These are phyloP conservation scores for Uropsilus gracilis DNA, from an alignment of 2,113 vertebrate genomes.

Conservation along the genomic window DNA sequence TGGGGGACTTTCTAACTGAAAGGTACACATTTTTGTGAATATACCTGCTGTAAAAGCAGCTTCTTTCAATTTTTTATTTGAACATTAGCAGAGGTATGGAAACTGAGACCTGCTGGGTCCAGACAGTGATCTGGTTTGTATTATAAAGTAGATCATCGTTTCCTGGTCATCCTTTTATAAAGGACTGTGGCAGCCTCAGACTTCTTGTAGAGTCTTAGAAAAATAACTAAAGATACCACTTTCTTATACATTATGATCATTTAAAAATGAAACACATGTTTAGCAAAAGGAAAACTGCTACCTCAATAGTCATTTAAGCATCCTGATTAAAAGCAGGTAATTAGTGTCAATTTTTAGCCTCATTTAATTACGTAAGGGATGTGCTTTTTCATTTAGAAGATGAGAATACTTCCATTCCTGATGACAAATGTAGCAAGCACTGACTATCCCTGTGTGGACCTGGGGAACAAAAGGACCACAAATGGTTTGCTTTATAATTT, in stretches of 20 bases:
- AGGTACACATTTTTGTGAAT: background rate
- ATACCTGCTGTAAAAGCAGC: background rate
- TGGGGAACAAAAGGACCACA: background rate
- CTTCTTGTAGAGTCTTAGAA: background rate
- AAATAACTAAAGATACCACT: constrained; percentile 22
- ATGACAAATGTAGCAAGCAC: constrained; percentile 21
- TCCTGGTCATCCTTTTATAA: constrained; percentile 19
- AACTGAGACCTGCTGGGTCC: background rate
- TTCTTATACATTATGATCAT: constrained; percentile 1
- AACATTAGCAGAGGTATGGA: background rate
- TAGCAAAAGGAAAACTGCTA: constrained; percentile 52
- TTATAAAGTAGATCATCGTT: background rate
- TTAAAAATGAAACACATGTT: constrained; percentile 55
- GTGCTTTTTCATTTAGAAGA: constrained; percentile 40
- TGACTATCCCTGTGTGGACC: background rate
- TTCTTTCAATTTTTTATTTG: background rate
- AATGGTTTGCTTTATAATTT: background rate
- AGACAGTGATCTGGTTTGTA: constrained; percentile 32
- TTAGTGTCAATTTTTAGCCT: constrained; percentile 60
- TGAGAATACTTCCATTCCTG: constrained; percentile 21
- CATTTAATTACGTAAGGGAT: constrained; percentile 27
- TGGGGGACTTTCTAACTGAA: background rate
- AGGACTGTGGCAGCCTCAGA: background rate
- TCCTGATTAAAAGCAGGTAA: constrained; percentile 63
- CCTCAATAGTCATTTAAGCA: constrained; percentile 63